phyloP scores from a whole-genome alignment of 2,888 invertebrate genomes.

The Drosophila kokeensis region DNA sequence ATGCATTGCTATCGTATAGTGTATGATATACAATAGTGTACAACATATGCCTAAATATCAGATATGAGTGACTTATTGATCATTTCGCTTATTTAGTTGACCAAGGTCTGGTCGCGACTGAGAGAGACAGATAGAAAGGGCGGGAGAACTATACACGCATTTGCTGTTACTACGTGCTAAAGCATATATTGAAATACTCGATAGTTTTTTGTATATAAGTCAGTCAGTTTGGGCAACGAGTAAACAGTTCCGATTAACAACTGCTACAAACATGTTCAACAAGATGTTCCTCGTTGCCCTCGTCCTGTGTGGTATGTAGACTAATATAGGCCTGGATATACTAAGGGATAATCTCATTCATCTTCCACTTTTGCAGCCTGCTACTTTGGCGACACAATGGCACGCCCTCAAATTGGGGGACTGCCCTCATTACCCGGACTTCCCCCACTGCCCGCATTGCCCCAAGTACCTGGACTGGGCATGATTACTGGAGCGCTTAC shows the following conservation, averaged over 20 bases:
- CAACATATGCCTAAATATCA: neutral
- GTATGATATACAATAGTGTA: neutral
- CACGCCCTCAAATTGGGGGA: conserved; percentile 27
- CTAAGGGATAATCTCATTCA: too few species aligned
- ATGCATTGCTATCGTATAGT: neutral
- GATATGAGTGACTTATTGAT: neutral
- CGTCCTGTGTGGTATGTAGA: conserved; percentile 62
- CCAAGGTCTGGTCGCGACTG: neutral
- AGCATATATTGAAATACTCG: conserved; percentile 1
- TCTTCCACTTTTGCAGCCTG: conserved; percentile 37
- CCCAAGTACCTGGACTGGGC: neutral
- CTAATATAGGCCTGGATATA: neutral
- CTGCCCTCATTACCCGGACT: neutral
- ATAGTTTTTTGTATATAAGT: conserved; percentile 47
- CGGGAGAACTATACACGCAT: neutral
- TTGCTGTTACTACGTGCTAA: conserved; percentile 47
- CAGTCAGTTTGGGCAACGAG: neutral
- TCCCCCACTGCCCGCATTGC: neutral
- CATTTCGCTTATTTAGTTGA: neutral
- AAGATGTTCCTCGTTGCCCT: conserved; percentile 53
- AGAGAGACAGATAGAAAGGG: neutral
- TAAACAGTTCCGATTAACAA: conserved; percentile 47
- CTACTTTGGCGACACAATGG: conserved; percentile 36
- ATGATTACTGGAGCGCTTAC: neutral
- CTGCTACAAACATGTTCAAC: conserved; percentile 60